Conservation (phyloP, 2,113 vertebrate genomes). For the Eulacestoma nigropectus region DNA sequence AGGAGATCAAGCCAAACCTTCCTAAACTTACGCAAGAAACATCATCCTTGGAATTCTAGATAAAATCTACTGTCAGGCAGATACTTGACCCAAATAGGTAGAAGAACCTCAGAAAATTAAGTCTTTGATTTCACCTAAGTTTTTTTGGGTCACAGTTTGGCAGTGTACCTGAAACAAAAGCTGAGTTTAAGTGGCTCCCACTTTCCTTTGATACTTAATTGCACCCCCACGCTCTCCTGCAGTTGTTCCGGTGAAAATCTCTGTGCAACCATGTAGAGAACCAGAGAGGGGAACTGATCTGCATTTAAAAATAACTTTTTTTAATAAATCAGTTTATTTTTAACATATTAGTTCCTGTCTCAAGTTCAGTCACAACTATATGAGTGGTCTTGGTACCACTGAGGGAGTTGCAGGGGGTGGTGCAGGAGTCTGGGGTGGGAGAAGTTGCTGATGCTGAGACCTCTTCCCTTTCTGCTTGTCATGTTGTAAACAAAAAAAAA, state of each 20-base stretch:
- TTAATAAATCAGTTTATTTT: conserved; percentile 29
- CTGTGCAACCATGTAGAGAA: background rate
- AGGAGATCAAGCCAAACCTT: background rate
- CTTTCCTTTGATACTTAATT: background rate
- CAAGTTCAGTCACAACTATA: background rate
- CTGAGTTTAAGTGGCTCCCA: background rate
- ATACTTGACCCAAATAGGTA: background rate
- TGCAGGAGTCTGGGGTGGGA: background rate
- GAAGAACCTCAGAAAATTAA: background rate
- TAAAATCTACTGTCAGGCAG: background rate
- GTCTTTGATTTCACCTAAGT: background rate
- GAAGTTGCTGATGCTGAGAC: background rate
- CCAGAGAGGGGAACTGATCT: background rate
- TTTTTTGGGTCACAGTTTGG: background rate
- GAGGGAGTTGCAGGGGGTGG: background rate
- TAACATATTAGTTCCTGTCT: conserved; percentile 7
- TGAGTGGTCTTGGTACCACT: background rate
- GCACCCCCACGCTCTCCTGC: background rate
- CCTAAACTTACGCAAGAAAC: background rate
- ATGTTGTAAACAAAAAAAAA: background rate
- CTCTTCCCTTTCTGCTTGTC: background rate
- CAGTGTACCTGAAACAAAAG: background rate
- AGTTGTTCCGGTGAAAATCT: conserved; percentile 1
- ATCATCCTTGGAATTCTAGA: background rate
- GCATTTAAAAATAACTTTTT: conserved; percentile 27